Evolutionary conservation across 2,797 vertebrate genomes (phyloP).

Genomic region (Sebastes flavidus): DNA sequence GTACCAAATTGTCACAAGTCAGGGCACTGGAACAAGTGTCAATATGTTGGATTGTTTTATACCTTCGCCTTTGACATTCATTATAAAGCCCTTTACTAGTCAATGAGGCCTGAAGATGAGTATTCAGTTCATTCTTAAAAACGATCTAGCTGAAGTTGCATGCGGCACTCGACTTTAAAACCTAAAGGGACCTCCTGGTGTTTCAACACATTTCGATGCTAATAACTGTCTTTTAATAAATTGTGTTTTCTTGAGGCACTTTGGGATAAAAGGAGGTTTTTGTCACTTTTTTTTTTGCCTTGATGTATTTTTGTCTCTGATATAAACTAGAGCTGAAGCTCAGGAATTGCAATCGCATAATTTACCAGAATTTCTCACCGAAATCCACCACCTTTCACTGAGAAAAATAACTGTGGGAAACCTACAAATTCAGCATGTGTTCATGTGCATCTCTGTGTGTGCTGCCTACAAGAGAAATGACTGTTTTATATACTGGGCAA

Average conservation of each 20-base stretch:
- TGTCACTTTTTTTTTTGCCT: background rate
- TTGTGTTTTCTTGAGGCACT: background rate
- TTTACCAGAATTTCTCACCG: too few species aligned
- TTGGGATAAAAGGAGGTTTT: background rate
- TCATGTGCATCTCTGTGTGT: background rate
- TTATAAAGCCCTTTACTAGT: slow-evolving; percentile 15
- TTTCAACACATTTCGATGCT: background rate
- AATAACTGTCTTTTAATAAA: background rate
- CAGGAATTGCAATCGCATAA: background rate
- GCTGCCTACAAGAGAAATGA: background rate
- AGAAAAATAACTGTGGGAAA: background rate
- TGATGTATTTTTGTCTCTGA: background rate
- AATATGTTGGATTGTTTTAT: slow-evolving; percentile 35
- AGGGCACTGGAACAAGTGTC: slow-evolving; percentile 26
- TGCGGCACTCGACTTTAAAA: background rate
- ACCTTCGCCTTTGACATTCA: slow-evolving; percentile 34
- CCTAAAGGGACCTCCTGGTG: background rate
- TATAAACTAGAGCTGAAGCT: background rate
- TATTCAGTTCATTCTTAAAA: slow-evolving; percentile 17
- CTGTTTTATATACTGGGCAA: background rate
- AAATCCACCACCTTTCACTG: background rate
- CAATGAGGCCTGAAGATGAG: slow-evolving; percentile 35
- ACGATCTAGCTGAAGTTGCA: background rate
- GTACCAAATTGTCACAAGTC: slow-evolving; percentile 15
- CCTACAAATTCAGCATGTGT: background rate